These are phyloP conservation scores for Vanessa tameamea DNA, from an alignment of 1,140 invertebrate genomes.

Conservation along the genomic window DNA sequence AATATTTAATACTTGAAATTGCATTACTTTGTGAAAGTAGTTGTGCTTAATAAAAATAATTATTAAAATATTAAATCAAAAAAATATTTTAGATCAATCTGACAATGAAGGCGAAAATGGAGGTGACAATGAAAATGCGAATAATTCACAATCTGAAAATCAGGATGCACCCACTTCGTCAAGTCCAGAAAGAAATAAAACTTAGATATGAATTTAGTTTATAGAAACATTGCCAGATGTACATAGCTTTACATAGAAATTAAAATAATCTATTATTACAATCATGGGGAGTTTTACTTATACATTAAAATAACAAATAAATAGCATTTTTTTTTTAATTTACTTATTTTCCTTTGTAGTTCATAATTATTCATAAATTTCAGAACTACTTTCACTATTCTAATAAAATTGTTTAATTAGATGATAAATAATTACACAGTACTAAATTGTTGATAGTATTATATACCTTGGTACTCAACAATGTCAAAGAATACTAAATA, in stretches of 20 bases:
- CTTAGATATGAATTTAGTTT: conserved; percentile 33
- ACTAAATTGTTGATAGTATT: too few species aligned
- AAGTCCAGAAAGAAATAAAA: conserved; percentile 68
- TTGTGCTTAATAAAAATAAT: not conserved
- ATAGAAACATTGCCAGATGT: too few species aligned
- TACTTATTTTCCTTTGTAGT: too few species aligned
- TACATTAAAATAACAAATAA: too few species aligned
- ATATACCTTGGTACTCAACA: too few species aligned
- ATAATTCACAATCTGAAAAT: conserved; percentile 69
- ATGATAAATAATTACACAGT: too few species aligned
- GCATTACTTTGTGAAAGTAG: not conserved
- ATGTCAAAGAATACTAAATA: too few species aligned
- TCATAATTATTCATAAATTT: too few species aligned
- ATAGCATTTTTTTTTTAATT: too few species aligned
- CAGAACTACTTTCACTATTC: too few species aligned
- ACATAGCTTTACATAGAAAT: too few species aligned
- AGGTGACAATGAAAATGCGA: conserved; percentile 68
- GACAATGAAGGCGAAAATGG: conserved; percentile 76
- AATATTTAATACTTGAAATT: conserved; percentile 1
- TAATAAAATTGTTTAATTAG: too few species aligned
- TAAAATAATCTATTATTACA: conserved; percentile 12
- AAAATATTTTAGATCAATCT: conserved; percentile 59
- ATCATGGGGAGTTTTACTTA: not conserved
- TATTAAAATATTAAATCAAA: not conserved
- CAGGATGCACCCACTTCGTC: conserved; percentile 52